These are phyloP conservation scores for Eurosta solidaginis DNA, from an alignment of 1,140 invertebrate species.

Conservation along the genomic window DNA sequence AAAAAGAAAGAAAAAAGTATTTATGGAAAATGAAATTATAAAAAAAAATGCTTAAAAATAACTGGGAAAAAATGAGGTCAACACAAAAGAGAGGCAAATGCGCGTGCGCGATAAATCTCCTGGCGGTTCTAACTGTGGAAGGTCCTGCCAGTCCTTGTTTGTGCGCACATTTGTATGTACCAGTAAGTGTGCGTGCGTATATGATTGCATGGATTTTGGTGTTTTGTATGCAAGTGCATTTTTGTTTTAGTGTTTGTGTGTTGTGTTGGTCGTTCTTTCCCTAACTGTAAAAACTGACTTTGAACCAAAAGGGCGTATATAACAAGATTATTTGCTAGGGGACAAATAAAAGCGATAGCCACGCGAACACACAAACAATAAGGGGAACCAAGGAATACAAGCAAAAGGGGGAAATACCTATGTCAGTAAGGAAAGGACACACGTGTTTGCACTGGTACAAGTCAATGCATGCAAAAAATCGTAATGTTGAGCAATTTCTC, in stretches of 20 bases:
- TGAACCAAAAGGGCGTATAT: background rate
- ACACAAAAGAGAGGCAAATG: background rate
- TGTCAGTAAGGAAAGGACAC: background rate
- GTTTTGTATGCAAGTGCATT: background rate
- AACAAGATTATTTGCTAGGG: constrained; percentile 8
- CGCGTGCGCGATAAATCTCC: background rate
- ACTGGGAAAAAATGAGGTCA: background rate
- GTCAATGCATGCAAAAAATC: too few relatives aligned
- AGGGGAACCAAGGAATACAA: background rate
- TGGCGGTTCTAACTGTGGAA: background rate
- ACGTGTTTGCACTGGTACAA: background rate
- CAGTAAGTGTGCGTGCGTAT: background rate
- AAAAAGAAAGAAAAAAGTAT: constrained; percentile 37
- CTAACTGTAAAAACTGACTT: background rate
- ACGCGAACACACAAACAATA: background rate
- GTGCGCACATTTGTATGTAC: too few relatives aligned
- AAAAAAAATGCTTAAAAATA: constrained; percentile 17
- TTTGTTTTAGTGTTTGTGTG: background rate
- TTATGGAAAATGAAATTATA: constrained; percentile 35
- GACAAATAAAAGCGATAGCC: constrained; percentile 8
- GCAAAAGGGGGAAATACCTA: background rate
- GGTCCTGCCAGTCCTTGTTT: background rate
- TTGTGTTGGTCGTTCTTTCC: background rate
- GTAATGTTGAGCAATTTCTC: too few relatives aligned
- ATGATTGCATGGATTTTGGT: background rate